Percentiles rank a stretch among this genome's conserved stretches.
Evolutionary conservation across 2,113 vertebrate species (phyloP).

Genomic region (Tetraodon nigroviridis): DNA sequence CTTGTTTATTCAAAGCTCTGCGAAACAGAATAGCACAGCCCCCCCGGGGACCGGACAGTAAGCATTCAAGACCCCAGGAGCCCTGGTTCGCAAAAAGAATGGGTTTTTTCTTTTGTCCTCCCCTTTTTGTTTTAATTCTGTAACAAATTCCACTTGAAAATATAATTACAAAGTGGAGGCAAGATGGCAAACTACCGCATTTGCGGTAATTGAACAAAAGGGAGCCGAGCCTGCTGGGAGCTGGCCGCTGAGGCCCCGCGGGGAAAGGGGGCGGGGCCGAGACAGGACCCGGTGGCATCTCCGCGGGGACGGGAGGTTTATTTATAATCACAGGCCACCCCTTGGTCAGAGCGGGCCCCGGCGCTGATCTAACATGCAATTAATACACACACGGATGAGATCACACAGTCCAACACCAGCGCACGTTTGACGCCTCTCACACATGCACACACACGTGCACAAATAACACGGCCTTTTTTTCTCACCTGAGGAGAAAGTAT

Average conservation of each 20-base stretch:
- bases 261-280: conserved; percentile 89
- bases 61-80: conserved; percentile 76
- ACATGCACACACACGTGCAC: conserved; percentile 22
- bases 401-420: conserved; percentile 57
- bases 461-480: conserved; percentile 70
- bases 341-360: conserved; percentile 81
- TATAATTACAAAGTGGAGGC: conserved; percentile 90
- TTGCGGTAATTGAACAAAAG: conserved; percentile 99
- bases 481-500: conserved; percentile 67
- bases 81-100: conserved; percentile 77
- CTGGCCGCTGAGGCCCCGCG: conserved; percentile 83
- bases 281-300: conserved; percentile 90
- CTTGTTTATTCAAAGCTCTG: conserved; percentile 95
- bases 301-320: conserved; percentile 88
- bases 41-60: conserved; percentile 84
- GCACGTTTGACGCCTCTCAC: conserved; percentile 22
- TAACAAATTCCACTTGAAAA: conserved; percentile 98
- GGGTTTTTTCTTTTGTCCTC: conserved; percentile 18
- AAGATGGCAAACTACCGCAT: conserved; percentile 98
- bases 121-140: conserved; percentile 85
- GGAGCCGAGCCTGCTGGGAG: conserved; percentile 91
- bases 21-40: conserved; percentile 81
- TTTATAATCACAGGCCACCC: conserved; percentile 83
- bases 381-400: conserved; percentile 87
- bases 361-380: conserved; percentile 92